phyloP scores from a whole-genome alignment of 2,113 vertebrate genomes.

The Poeciliopsis occidentalis region DNA sequence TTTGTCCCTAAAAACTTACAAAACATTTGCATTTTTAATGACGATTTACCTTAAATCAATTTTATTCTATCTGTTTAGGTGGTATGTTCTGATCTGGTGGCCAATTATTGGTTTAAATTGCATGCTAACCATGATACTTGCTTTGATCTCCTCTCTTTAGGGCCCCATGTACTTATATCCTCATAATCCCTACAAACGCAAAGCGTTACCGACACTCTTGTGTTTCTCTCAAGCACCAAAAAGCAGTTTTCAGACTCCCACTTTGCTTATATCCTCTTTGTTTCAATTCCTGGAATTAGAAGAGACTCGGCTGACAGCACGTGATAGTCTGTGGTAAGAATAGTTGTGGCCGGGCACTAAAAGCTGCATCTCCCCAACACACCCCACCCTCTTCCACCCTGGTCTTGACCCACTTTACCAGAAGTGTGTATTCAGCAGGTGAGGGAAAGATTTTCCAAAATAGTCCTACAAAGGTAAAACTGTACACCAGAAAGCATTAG shows the following conservation, averaged over 20 bases:
- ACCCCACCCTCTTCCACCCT: constrained; percentile 26
- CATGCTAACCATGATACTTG: not conserved
- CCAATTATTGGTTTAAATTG: no score
- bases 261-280: constrained; percentile 47
- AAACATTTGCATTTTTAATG: not conserved
- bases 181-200: constrained; percentile 21
- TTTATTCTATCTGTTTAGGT: not conserved
- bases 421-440: constrained; percentile 70
- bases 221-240: constrained; percentile 10
- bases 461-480: constrained; percentile 47
- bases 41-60: not conserved
- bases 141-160: constrained; percentile 6
- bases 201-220: not conserved
- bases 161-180: constrained; percentile 3
- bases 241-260: constrained; percentile 32
- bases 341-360: constrained; percentile 73
- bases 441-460: constrained; percentile 54
- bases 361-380: constrained; percentile 49
- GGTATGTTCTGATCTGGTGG: not conserved
- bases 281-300: constrained; percentile 58
- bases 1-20: not conserved
- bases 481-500: constrained; percentile 12
- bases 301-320: constrained; percentile 51
- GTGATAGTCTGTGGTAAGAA: constrained; percentile 64
- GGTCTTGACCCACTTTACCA: constrained; percentile 78